phyloP scores from a whole-genome alignment of 1,140 invertebrate genomes.

The Eumaeus atala region DNA sequence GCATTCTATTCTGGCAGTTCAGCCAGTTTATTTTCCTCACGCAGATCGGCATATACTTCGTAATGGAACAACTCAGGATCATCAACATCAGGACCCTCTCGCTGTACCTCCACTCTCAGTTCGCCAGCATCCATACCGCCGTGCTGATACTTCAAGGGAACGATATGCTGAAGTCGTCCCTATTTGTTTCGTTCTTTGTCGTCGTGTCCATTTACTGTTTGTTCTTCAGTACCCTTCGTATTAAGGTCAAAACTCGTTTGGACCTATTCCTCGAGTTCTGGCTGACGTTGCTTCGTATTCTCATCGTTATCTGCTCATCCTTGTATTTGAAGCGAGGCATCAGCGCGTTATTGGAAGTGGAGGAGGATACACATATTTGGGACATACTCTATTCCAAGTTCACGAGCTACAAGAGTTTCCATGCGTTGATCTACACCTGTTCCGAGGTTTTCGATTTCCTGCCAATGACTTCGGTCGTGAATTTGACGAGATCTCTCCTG shows the following conservation, averaged over 20 bases:
- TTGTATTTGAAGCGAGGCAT: slow-evolving; percentile 50
- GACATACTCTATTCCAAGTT: slow-evolving; percentile 87
- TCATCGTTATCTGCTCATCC: slow-evolving; percentile 34
- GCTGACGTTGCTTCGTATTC: slow-evolving; percentile 37
- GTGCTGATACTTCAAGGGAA: slow-evolving; percentile 65
- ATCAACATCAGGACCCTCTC: slow-evolving; percentile 72
- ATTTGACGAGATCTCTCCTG: slow-evolving; percentile 74
- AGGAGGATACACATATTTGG: slow-evolving; percentile 83
- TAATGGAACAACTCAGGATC: slow-evolving; percentile 78
- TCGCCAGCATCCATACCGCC: slow-evolving; percentile 75
- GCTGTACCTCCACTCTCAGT: slow-evolving; percentile 74
- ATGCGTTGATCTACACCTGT: slow-evolving; percentile 90
- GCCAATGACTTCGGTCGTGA: slow-evolving; percentile 71
- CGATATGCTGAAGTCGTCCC: slow-evolving; percentile 81
- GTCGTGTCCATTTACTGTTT: slow-evolving; percentile 46
- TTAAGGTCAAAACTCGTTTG: slow-evolving; percentile 40
- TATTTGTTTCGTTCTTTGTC: slow-evolving; percentile 73
- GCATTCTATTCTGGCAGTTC: slow-evolving; percentile 83
- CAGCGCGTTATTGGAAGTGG: slow-evolving; percentile 44
- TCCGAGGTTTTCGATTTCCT: slow-evolving; percentile 89
- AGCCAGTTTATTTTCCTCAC: slow-evolving; percentile 85
- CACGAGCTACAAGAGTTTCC: slow-evolving; percentile 83
- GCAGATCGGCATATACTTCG: slow-evolving; percentile 78
- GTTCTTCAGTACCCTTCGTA: slow-evolving; percentile 44
- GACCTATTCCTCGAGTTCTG: slow-evolving; percentile 44